Conservation (phyloP, 2,113 vertebrate species). For the Gnathonemus longibarbis region DNA sequence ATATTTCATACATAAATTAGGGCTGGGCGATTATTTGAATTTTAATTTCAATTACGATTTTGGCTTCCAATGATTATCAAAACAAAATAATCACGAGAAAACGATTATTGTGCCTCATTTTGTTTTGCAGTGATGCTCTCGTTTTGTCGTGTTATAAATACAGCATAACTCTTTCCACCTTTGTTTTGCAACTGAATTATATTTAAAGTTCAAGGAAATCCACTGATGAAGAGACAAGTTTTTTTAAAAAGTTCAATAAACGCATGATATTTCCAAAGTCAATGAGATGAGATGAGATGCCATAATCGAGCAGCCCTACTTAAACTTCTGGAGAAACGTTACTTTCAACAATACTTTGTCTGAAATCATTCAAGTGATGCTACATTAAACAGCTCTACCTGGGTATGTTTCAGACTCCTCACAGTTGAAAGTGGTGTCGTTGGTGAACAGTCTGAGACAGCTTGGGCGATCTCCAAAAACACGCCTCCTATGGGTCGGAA, state of each 20-base stretch:
- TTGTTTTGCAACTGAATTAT: not conserved
- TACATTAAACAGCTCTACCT: constrained; percentile 53
- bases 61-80: not conserved
- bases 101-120: not conserved
- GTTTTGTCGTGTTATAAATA: not conserved
- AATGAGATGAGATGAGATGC: not conserved
- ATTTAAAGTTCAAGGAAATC: too few species aligned
- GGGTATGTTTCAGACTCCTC: constrained; percentile 83
- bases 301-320: not conserved
- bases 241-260: not conserved
- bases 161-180: not conserved
- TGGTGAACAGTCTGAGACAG: constrained; percentile 81
- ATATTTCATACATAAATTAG: not conserved
- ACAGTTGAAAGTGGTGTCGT: constrained; percentile 72
- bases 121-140: not conserved
- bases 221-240: not conserved
- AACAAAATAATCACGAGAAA: not conserved
- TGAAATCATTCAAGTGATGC: not conserved
- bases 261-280: not conserved
- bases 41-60: not conserved
- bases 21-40: not conserved
- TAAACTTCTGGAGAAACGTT: not conserved
- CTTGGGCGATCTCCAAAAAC: constrained; percentile 89
- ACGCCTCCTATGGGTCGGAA: constrained; percentile 74
- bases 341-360: not conserved